Evolutionary conservation across 2,113 vertebrate species (phyloP), one percentile per base, ranked within the genome.

Genomic region (Siniperca knerii): DNA sequence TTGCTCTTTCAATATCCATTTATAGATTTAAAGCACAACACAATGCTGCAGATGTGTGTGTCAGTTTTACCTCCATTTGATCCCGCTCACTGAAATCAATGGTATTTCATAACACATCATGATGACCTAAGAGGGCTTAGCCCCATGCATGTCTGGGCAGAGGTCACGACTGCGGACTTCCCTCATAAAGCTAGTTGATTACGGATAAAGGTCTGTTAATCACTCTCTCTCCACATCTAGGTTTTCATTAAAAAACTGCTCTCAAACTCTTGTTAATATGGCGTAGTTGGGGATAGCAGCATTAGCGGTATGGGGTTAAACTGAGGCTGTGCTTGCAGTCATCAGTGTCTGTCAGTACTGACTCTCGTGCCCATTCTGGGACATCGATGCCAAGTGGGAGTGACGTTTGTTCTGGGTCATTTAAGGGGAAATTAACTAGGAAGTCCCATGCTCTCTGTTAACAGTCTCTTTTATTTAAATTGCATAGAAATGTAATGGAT

Each of bases 361-460:
- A 79, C 79, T 44, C n/a, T 79, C 8, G 8, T 50, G 65, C n/a
- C 50, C 81, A 74, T 70, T 81, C 50, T 52, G 86, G 58, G 82
- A 78, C 77, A 70, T 83, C 23, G 48, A 11, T 23, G 60, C 67
- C 77, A 78, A 78, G 75, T 42, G 67, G 81, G 54, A 73, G 25
- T 55, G 61, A 77, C 25, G 48, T 65, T 74, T 80, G 75, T 80
- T 90, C 84, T 48, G 78, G 81, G 71, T 91, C 90, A 92, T 91
- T 89, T 86, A 33, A 81, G 70, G 68, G 48, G 76, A 88, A 90
- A 92, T 83, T 58, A 89, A 61, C 64, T 20, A 2, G 29, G 54
- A 85, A 65, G 67, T 29, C 21, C 25, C 6, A 1, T 44, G 33
- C 33, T 70, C 54, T 78, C n/a, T 70, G 44, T 33, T 61, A 83